phyloP scores from a whole-genome alignment of 35 echinoderm and acorn worm species.

The Ophioderma brevispina region DNA sequence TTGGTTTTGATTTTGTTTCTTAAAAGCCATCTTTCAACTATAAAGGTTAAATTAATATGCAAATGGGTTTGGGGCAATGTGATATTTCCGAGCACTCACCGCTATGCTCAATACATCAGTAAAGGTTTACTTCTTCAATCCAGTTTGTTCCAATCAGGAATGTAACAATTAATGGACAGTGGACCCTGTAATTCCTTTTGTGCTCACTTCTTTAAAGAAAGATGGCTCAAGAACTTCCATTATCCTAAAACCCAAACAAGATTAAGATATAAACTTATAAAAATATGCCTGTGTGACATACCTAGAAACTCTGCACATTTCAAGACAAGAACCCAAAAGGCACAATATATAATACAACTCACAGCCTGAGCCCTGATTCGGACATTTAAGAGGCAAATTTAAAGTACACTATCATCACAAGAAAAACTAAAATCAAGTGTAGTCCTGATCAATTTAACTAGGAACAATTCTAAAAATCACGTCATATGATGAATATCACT shows the following conservation, averaged over 20 bases:
- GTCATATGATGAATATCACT: too few relatives aligned
- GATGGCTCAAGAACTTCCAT: slow-evolving; percentile 33
- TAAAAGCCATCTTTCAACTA: too few relatives aligned
- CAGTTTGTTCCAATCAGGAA: slow-evolving; percentile 21
- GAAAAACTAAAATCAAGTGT: too few relatives aligned
- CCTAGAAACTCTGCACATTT: not conserved
- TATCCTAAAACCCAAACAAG: slow-evolving; percentile 1
- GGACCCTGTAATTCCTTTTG: slow-evolving; percentile 28
- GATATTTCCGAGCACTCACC: too few relatives aligned
- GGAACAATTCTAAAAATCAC: too few relatives aligned
- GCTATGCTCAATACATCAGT: slow-evolving; percentile 43
- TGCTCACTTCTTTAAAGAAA: too few relatives aligned
- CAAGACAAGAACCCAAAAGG: too few relatives aligned
- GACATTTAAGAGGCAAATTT: not conserved
- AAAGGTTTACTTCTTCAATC: slow-evolving; percentile 14
- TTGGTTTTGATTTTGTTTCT: too few relatives aligned
- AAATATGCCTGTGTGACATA: not conserved
- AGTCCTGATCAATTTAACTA: too few relatives aligned
- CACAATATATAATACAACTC: too few relatives aligned
- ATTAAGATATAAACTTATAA: not conserved
- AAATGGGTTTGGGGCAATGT: too few relatives aligned
- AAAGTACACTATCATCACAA: not conserved
- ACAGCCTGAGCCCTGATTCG: not conserved
- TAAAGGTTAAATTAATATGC: too few relatives aligned
- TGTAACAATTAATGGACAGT: slow-evolving; percentile 13